These are phyloP conservation scores for Axea sp. DNA, from an alignment of 2,888 invertebrate species.

Conservation along the genomic window DNA sequence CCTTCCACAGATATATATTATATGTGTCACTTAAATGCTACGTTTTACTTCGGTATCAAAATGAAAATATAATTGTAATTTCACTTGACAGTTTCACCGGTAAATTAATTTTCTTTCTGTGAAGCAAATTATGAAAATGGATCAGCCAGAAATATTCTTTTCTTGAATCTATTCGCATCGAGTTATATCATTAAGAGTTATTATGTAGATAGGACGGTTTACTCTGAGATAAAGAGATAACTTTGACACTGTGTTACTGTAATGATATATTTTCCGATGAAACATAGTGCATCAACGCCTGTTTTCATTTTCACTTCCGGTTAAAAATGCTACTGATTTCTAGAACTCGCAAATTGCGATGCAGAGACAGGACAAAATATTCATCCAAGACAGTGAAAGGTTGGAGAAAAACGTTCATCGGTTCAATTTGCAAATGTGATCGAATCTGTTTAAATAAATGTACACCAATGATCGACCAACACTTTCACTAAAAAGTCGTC, in stretches of 20 bases:
- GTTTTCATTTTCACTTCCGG: slow-evolving; percentile 69
- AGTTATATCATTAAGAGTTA: slow-evolving; percentile 40
- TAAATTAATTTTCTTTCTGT: slow-evolving; percentile 6
- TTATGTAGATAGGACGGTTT: slow-evolving; percentile 21
- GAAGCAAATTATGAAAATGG: slow-evolving; percentile 5
- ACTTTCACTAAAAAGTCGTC: slow-evolving; percentile 41
- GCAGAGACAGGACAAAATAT: slow-evolving; percentile 39
- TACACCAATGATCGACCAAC: slow-evolving; percentile 15
- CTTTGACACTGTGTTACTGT: slow-evolving; percentile 16
- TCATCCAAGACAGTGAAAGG: slow-evolving; percentile 47
- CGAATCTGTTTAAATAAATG: slow-evolving; percentile 38
- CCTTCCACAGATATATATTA: too few relatives aligned
- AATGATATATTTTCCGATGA: slow-evolving; percentile 29
- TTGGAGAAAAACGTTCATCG: slow-evolving; percentile 27
- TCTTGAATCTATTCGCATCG: neutral
- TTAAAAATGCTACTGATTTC: slow-evolving; percentile 67
- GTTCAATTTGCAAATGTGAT: slow-evolving; percentile 47
- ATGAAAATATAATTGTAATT: too few relatives aligned
- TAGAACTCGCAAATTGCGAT: slow-evolving; percentile 52
- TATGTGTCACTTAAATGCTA: too few relatives aligned
- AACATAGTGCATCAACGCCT: slow-evolving; percentile 58
- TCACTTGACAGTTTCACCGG: too few relatives aligned
- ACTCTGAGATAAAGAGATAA: slow-evolving; percentile 20
- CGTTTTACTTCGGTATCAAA: too few relatives aligned
- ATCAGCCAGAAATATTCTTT: slow-evolving; percentile 14